Evolutionary conservation across 2,113 vertebrate genomes (phyloP).

Genomic region (Deroptyus accipitrinus): DNA sequence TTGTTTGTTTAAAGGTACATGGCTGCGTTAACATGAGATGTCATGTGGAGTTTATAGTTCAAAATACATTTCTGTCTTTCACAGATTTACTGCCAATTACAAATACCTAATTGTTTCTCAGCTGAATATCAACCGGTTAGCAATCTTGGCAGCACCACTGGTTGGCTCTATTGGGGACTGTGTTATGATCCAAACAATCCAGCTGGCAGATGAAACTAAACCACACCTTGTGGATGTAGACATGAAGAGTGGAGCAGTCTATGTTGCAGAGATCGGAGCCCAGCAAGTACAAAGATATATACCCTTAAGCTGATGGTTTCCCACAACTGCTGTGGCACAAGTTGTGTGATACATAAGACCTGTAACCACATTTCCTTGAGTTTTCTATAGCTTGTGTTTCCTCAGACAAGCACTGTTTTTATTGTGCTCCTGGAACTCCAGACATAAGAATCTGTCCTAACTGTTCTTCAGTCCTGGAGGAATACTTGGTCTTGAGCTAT

Average conservation of each 20-base stretch:
- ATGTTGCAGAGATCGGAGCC: conserved; percentile 92
- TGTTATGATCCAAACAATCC: conserved; percentile 79
- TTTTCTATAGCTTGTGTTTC: not conserved
- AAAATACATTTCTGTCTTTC: not conserved
- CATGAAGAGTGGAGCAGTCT: conserved; percentile 82
- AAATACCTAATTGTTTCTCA: conserved; percentile 87
- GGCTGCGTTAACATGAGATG: not conserved
- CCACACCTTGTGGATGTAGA: conserved; percentile 92
- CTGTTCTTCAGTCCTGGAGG: not conserved
- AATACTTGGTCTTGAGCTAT: not conserved
- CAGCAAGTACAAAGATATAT: conserved; percentile 92
- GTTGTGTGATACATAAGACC: not conserved
- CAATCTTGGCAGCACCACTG: conserved; percentile 80
- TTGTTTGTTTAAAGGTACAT: not conserved
- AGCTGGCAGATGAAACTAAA: conserved; percentile 86
- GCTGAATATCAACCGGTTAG: conserved; percentile 85
- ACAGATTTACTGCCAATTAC: conserved; percentile 84
- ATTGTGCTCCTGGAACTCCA: not conserved
- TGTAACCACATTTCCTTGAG: not conserved
- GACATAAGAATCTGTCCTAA: not conserved
- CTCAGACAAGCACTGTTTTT: not conserved
- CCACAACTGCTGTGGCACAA: not conserved
- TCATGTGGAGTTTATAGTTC: not conserved
- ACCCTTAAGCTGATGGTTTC: conserved; percentile 60
- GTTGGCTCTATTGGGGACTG: conserved; percentile 86